Evolutionary conservation across 2,113 vertebrate genomes (phyloP).

Genomic region (Dasyprocta punctata): DNA sequence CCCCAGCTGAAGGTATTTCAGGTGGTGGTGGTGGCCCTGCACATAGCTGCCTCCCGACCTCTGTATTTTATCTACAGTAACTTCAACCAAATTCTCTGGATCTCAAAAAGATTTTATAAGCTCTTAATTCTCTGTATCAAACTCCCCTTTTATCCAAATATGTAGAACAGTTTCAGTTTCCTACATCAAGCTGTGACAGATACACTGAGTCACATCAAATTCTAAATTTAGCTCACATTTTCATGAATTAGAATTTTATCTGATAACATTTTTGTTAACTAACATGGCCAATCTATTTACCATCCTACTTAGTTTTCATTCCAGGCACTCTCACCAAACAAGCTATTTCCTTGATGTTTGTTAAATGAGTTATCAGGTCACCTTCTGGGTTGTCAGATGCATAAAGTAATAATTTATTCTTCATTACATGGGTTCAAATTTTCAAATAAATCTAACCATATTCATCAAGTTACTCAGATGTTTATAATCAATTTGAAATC

Average conservation of each 20-base stretch:
- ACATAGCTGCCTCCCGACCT: neutral
- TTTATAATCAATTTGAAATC: slow-evolving; percentile 15
- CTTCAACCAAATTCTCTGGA: neutral
- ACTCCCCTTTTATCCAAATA: neutral
- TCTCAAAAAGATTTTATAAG: neutral
- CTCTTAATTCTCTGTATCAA: neutral
- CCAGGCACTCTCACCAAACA: neutral
- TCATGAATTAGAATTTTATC: neutral
- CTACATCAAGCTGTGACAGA: neutral
- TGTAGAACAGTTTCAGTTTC: neutral
- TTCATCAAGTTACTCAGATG: slow-evolving; percentile 23
- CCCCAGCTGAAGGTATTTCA: too few species aligned
- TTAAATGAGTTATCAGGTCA: slow-evolving; percentile 11
- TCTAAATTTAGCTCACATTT: slow-evolving; percentile 21
- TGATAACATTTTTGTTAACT: neutral
- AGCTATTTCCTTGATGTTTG: neutral
- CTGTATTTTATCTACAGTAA: neutral
- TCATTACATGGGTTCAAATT: neutral
- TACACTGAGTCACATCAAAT: neutral
- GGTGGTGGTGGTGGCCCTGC: too few species aligned
- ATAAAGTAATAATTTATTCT: slow-evolving; percentile 40
- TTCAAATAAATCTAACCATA: neutral
- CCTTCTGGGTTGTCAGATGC: neutral
- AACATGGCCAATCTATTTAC: neutral
- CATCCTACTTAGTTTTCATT: neutral